Evolutionary conservation across 2,797 vertebrate genomes (phyloP), one percentile per base, ranked within the genome.

Genomic region (Smutsia gigantea): DNA sequence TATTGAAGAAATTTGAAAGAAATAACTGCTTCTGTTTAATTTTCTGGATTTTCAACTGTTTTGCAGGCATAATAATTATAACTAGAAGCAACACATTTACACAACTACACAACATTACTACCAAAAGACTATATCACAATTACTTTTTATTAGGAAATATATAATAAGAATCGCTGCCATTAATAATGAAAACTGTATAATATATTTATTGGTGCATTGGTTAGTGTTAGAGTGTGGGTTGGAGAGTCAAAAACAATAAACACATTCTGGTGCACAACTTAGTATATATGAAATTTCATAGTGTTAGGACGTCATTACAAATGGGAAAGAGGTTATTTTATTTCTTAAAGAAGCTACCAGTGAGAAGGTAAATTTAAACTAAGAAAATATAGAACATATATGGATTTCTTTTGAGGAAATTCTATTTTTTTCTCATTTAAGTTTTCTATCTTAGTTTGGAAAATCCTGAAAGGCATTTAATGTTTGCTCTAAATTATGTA

Each of bases 401-500:
- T 4, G 37, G 1, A 82, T 75, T 90, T 93, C 51, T 86, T 79
- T 90, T 78, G 18, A 92, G 25, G 7, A 75, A 87, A 53, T 69
- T 39, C 14, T 86, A 6, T 31, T 42, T 82, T 88, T 93, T 53
- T 39, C 8, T 83, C 37, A 71, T 25, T 94, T 39, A 64, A 74
- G 21, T 75, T 95, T 93, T 75, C 34, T 83, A 39, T 66, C 17
- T 72, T 63, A 74, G 57, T 69, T 78, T 69, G 17, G 15, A 83
- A 86, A 95, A 75, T 64, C 2, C n/a, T 92, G 29, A 66, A 92
- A 90, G 25, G 12, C 8, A 74, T 66, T 78, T 93, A 23, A 93
- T 64, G 2, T 68, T 77, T 95, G 46, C 51, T 86, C 92, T 89
- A 95, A 92, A 94, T 87, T 77, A 90, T 66, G 6, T 68, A 78